Evolutionary conservation across 2,888 invertebrate genomes (phyloP), one percentile per base, ranked within the genome.

Genomic region (Hedya salicella): DNA sequence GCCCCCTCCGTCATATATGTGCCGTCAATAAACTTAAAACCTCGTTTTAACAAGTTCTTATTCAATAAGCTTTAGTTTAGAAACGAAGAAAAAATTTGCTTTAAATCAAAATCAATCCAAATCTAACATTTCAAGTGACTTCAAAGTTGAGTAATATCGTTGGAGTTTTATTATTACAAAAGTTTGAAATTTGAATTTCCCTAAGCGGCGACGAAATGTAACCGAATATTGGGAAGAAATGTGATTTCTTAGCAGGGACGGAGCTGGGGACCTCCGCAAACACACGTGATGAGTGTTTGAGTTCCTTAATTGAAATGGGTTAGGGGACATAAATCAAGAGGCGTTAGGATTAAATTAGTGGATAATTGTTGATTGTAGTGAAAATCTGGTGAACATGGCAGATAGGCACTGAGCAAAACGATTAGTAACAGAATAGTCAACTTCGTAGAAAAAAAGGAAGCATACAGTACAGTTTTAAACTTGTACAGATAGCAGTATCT

Each of bases 81-180:
- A 54, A 48, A 30, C 40, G 4, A 32, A 17, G 25, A 6, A 52
- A 59, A 57, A 50, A 50, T 3, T 30, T 11, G 19, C 49, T 57
- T 50, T 36, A 56, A 36, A 65, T 53, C 21, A 48, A 66, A 61
- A 61, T 61, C 60, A 54, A 61, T 40, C 48, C 46, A 16, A 42
- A 54, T 19, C 53, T 40, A 53, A 53, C 17, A 44, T 30, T 62
- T 49, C 40, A 49, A 60, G 40, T 53, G 40, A 61, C 60, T 66
- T 60, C 60, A 49, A 70, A 70, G 67, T 72, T 70, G 68, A 66
- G 70, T 70, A 73, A 72, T 73, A 72, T 67, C 69, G 69, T 70
- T 42, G 69, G 61, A 70, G 68, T 67, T 67, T 70, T 73, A 72
- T 73, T 73, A 73, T 73, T 71, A 68, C 68, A 70, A 73, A 73